phyloP scores from a whole-genome alignment of 2,888 invertebrate species.

The Drosophila recens region DNA sequence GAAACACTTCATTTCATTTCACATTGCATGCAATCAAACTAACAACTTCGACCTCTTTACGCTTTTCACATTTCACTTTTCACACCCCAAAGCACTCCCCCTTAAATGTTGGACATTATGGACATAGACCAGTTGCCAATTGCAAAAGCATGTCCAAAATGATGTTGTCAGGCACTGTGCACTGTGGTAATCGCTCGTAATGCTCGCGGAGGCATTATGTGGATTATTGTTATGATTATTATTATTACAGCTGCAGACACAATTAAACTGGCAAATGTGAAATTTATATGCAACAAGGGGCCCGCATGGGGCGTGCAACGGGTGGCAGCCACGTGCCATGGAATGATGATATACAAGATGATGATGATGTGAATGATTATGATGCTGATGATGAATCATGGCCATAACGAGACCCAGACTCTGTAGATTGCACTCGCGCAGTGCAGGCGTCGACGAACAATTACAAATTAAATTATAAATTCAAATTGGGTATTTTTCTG shows the following conservation, averaged over 20 bases:
- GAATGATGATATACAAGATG: slow-evolving; percentile 8
- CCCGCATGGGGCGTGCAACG: slow-evolving; percentile 55
- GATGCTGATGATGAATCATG: slow-evolving; percentile 46
- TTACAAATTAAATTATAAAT: slow-evolving; percentile 73
- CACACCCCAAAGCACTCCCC: slow-evolving; percentile 23
- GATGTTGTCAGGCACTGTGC: slow-evolving; percentile 29
- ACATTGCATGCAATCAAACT: slow-evolving; percentile 52
- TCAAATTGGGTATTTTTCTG: slow-evolving; percentile 49
- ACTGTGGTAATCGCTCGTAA: slow-evolving; percentile 43
- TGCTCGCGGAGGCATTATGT: slow-evolving; percentile 30
- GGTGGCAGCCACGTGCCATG: slow-evolving; percentile 63
- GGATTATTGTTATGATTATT: slow-evolving; percentile 52
- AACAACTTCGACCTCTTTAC: slow-evolving; percentile 64
- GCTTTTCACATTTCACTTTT: slow-evolving; percentile 18
- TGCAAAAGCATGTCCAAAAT: slow-evolving; percentile 33
- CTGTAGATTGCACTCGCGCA: background rate
- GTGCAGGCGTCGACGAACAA: slow-evolving; percentile 13
- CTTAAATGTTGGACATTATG: slow-evolving; percentile 19
- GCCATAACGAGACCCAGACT: slow-evolving; percentile 26
- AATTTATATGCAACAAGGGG: slow-evolving; percentile 51
- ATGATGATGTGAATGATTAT: slow-evolving; percentile 12
- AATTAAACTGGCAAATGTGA: slow-evolving; percentile 67
- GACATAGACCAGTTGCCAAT: slow-evolving; percentile 17
- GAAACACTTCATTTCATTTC: slow-evolving; percentile 49
- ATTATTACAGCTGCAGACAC: slow-evolving; percentile 66